A percentile compares a stretch with the other conserved stretches of the same genome.
These are phyloP conservation scores for Thymelicus acteon DNA, from an alignment of 2,888 invertebrate species.

Conservation along the genomic window DNA sequence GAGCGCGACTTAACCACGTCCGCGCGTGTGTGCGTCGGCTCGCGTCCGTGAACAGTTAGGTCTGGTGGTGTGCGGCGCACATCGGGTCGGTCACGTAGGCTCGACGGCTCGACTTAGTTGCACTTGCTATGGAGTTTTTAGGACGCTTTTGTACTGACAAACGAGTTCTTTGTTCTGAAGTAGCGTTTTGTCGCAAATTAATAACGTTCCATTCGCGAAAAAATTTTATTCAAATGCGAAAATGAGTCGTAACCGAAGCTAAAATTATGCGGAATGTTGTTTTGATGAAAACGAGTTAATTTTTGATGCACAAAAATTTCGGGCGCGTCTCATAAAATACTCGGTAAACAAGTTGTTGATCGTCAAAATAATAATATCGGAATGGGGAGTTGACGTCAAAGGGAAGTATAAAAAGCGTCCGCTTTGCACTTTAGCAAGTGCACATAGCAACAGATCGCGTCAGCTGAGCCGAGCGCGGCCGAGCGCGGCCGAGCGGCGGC, in stretches of 20 bases:
- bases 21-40: slow-evolving; percentile 60
- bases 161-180: slow-evolving; percentile 55
- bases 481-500: slow-evolving; percentile 53
- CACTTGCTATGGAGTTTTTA: slow-evolving; percentile 58
- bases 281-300: slow-evolving; percentile 23
- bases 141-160: slow-evolving; percentile 56
- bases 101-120: slow-evolving; percentile 69
- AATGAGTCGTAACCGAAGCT: neutral
- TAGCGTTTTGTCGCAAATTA: slow-evolving; percentile 2
- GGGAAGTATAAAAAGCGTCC: slow-evolving; percentile 53
- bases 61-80: slow-evolving; percentile 66
- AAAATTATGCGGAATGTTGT: slow-evolving; percentile 18
- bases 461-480: slow-evolving; percentile 61
- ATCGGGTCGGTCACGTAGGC: slow-evolving; percentile 82
- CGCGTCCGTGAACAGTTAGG: slow-evolving; percentile 51
- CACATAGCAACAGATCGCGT: slow-evolving; percentile 81
- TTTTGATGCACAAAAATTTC: slow-evolving; percentile 17
- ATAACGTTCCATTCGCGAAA: neutral
- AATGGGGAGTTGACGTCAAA: slow-evolving; percentile 9
- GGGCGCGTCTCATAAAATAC: slow-evolving; percentile 23
- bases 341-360: slow-evolving; percentile 5
- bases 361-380: slow-evolving; percentile 7
- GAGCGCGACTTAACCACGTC: slow-evolving; percentile 65
- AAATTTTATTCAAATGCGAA: neutral
- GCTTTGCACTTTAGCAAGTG: slow-evolving; percentile 54